phyloP scores from a whole-genome alignment of 2,888 invertebrate species.

The Phania funesta region DNA sequence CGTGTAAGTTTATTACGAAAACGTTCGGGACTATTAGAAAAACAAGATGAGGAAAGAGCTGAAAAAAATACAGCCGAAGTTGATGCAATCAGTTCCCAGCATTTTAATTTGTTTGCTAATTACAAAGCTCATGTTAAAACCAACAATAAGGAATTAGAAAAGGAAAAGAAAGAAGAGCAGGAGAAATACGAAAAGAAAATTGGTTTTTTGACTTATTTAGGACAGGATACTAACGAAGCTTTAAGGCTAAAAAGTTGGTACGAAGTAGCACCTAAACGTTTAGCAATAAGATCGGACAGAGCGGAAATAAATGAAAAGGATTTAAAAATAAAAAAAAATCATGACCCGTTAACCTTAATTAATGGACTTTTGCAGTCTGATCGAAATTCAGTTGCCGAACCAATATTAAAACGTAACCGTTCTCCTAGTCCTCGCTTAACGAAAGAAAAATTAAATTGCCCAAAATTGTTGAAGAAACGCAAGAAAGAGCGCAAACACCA shows the following conservation, averaged over 20 bases:
- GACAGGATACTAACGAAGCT: constrained; percentile 94
- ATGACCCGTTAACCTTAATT: constrained; percentile 89
- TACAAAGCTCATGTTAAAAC: constrained; percentile 87
- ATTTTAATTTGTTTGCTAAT: constrained; percentile 93
- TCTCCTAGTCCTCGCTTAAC: neutral
- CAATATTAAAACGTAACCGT: constrained; percentile 49
- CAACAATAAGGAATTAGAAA: constrained; percentile 92
- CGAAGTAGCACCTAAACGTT: constrained; percentile 85
- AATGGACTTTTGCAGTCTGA: constrained; percentile 77
- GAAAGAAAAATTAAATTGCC: constrained; percentile 50
- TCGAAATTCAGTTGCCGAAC: constrained; percentile 9
- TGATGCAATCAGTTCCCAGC: constrained; percentile 75
- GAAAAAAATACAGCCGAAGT: constrained; percentile 5
- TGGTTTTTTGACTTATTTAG: constrained; percentile 96
- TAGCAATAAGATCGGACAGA: constrained; percentile 27
- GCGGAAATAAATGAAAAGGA: constrained; percentile 82
- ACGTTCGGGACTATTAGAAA: constrained; percentile 71
- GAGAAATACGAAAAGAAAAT: constrained; percentile 99
- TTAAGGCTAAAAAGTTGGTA: constrained; percentile 95
- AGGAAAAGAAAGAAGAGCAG: constrained; percentile 93
- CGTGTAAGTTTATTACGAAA: constrained; percentile 76
- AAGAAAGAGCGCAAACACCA: constrained; percentile 55
- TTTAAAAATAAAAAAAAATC: constrained; percentile 84
- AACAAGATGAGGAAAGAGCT: neutral
- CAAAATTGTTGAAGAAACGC: constrained; percentile 65